Evolutionary conservation across 2,888 invertebrate species (phyloP).

Genomic region (Alloscopus bannaensis): DNA sequence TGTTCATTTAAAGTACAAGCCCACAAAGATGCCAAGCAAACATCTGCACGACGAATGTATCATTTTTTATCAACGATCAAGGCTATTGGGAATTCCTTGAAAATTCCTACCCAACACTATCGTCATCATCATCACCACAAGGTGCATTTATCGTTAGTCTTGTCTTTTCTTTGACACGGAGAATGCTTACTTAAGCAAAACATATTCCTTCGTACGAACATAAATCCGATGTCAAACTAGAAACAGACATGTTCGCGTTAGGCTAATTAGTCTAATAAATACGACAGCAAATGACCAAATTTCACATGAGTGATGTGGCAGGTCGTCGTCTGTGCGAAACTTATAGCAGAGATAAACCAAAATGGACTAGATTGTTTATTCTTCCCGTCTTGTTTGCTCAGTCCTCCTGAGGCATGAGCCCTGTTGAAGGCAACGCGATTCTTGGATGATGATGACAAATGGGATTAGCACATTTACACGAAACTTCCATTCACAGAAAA

Average conservation of each 20-base stretch:
- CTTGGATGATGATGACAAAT: conserved; percentile 56
- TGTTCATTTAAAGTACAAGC: too few relatives aligned
- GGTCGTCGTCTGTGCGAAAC: not conserved
- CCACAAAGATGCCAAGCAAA: not conserved
- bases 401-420: conserved; percentile 6
- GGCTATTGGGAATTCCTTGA: conserved; percentile 21
- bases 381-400: not conserved
- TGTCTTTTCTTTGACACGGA: not conserved
- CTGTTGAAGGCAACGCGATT: conserved; percentile 30
- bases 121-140: conserved; percentile 3
- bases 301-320: conserved; percentile 39
- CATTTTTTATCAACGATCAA: conserved; percentile 9
- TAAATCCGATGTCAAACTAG: conserved; percentile 24
- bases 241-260: conserved; percentile 30
- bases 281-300: conserved; percentile 48
- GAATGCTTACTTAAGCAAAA: not conserved
- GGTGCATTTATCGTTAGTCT: not conserved
- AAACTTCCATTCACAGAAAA: conserved; percentile 45
- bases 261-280: conserved; percentile 52
- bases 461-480: conserved; percentile 60
- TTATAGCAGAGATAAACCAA: conserved; percentile 3
- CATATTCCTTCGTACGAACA: not conserved
- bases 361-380: conserved; percentile 19
- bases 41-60: not conserved
- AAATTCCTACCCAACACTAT: not conserved